Evolutionary conservation across 2,797 vertebrate genomes (phyloP), one percentile per base, ranked within the genome.

Genomic region (Gymnoscopelus braueri): DNA sequence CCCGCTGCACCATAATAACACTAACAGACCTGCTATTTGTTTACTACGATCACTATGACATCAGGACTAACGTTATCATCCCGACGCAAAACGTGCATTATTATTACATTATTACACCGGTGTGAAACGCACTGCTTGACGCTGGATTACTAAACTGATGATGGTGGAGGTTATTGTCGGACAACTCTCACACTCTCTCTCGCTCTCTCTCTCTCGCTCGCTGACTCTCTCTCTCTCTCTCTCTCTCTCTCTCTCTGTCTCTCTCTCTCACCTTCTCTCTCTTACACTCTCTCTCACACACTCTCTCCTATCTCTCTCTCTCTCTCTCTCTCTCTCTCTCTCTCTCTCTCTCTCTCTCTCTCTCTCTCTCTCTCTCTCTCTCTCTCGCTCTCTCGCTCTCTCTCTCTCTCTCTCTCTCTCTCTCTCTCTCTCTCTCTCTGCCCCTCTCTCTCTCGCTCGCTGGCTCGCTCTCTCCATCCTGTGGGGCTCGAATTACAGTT

Each of bases 401-500:
- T 19, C 19, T 19, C 19, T 19, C 19, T 19, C 19, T 19, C 19
- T 19, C 19, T 19, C 19, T 19, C 19, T 56, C 19, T 29, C 54
- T 56, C 54, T 56, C 54, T 56, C 54, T 56, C 54, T 56, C 53
- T 55, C 19, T 19, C 19, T 19, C 19, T 19, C 19, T 4, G 1
- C 13, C 70, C 10, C 64, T 49, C 61, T 47, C 56, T 53, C 50
- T 26, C 53, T 53, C 26, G 54, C 69, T 53, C 74, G 55, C 63
- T 26, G 50, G 32, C 54, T 19, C 23, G 15, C 61, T 64, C 59
- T 35, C 69, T 60, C 71, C 58, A 65, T 35, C 69, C 58, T 61
- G 57, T 66, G 44, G 61, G 56, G 56, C 81, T 93, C 89, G 81
- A 79, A 82, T 93, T 92, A 88, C 91, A 89, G 62, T 75, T 70